A percentile compares a stretch with the other conserved stretches of the same genome.
Conservation (phyloP, 1,140 invertebrate genomes). For the Drosophila novamexicana region DNA sequence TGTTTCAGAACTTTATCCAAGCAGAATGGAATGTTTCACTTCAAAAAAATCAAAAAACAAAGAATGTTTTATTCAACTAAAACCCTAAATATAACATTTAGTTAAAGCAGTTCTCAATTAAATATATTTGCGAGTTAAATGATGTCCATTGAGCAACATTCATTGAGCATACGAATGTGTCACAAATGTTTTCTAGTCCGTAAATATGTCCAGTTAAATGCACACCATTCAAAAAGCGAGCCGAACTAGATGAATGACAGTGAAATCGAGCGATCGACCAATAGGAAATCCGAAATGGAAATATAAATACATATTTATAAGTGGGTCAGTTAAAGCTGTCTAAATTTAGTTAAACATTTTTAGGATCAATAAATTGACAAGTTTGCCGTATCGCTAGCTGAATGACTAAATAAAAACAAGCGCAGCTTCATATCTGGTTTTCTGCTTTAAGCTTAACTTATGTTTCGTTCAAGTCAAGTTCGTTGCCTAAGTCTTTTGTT, state of each 20-base stretch:
- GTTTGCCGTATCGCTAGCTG: conserved; percentile 10
- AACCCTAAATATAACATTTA: too few relatives aligned
- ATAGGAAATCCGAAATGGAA: background rate
- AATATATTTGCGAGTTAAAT: too few relatives aligned
- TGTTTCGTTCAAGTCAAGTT: conserved; percentile 50
- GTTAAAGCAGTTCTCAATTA: too few relatives aligned
- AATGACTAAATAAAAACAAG: conserved; percentile 12
- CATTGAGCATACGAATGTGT: too few relatives aligned
- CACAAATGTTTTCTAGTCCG: too few relatives aligned
- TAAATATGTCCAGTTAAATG: background rate
- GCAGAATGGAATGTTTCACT: too few relatives aligned
- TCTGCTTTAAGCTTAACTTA: conserved; percentile 20
- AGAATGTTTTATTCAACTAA: too few relatives aligned
- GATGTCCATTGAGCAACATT: too few relatives aligned
- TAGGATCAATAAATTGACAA: conserved; percentile 24
- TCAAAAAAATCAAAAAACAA: too few relatives aligned
- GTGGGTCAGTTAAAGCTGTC: conserved; percentile 12
- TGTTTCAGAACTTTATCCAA: too few relatives aligned
- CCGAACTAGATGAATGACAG: background rate
- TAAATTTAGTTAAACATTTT: conserved; percentile 18
- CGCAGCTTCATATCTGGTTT: conserved; percentile 12
- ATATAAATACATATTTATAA: conserved; percentile 14
- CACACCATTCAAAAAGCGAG: too few relatives aligned
- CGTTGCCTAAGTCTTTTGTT: conserved; percentile 77
- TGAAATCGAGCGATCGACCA: background rate